Percentiles rank a stretch among this genome's conserved stretches.
Evolutionary conservation across 1,140 invertebrate species (phyloP).

Genomic region (Latrodectus geometricus): DNA sequence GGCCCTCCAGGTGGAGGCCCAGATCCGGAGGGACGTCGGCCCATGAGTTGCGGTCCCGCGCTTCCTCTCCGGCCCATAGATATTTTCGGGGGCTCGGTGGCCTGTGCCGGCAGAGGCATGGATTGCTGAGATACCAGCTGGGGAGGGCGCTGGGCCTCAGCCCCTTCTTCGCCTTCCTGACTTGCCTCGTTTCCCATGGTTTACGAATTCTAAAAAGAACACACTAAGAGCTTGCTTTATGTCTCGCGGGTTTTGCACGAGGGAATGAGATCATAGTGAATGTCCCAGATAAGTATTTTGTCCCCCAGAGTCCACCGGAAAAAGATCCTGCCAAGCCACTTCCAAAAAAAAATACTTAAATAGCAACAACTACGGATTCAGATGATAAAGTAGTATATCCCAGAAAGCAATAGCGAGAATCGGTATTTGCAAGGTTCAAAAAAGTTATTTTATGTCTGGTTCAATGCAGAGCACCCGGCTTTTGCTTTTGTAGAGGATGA

Average conservation of each 20-base stretch:
- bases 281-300: not conserved
- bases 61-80: slow-evolving; percentile 48
- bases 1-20: slow-evolving; percentile 2
- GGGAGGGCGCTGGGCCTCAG: slow-evolving; percentile 11
- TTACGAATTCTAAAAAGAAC: not conserved
- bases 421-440: too few species aligned
- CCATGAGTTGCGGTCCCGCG: slow-evolving; percentile 47
- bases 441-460: not conserved
- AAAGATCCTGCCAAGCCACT: not conserved
- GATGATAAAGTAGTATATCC: too few species aligned
- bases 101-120: slow-evolving; percentile 23
- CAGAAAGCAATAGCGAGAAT: too few species aligned
- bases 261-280: slow-evolving; percentile 15
- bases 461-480: not conserved
- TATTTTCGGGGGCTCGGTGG: slow-evolving; percentile 18
- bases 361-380: not conserved
- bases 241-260: slow-evolving; percentile 13
- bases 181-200: slow-evolving; percentile 62
- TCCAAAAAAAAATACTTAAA: not conserved
- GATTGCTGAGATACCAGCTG: slow-evolving; percentile 58
- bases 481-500: not conserved
- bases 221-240: slow-evolving; percentile 6
- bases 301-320: not conserved
- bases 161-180: slow-evolving; percentile 57
- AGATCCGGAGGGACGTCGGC: slow-evolving; percentile 17